Evolutionary conservation across 2,888 invertebrate species (phyloP).

Genomic region (Xestia c-nigrum): DNA sequence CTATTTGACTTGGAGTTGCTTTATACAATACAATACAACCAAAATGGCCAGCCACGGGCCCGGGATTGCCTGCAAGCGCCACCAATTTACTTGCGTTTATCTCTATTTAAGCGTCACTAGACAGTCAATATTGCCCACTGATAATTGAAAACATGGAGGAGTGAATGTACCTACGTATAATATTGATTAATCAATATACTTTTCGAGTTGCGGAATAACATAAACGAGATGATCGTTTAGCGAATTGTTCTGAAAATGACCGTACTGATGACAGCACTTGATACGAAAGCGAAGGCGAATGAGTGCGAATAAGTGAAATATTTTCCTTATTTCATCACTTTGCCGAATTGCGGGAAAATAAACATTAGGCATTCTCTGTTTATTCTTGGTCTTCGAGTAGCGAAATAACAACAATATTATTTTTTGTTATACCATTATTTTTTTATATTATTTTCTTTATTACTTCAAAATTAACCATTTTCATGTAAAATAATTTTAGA

Average conservation of each 20-base stretch:
- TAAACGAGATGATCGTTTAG: background rate
- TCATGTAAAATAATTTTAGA: background rate
- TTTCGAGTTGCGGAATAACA: background rate
- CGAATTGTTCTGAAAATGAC: slow-evolving; percentile 21
- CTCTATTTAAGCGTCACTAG: no score
- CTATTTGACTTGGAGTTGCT: no score
- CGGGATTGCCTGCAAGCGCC: no score
- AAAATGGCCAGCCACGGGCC: no score
- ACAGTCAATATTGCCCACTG: no score
- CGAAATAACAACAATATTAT: slow-evolving; percentile 11
- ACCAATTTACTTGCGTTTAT: no score
- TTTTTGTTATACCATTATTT: background rate
- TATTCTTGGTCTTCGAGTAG: slow-evolving; percentile 11
- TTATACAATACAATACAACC: no score
- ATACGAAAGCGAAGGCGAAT: slow-evolving; percentile 15
- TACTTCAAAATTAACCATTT: background rate
- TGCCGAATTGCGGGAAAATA: slow-evolving; percentile 31
- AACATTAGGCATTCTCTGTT: slow-evolving; percentile 36
- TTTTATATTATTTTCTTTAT: background rate
- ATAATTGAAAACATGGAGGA: no score
- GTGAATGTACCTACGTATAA: no score
- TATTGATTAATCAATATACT: no score
- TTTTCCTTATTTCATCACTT: slow-evolving; percentile 38
- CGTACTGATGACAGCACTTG: slow-evolving; percentile 16
- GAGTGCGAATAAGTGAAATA: slow-evolving; percentile 21